These are phyloP conservation scores for Drosophila villosipedis DNA, from an alignment of 2,888 invertebrate species.

Conservation along the genomic window DNA sequence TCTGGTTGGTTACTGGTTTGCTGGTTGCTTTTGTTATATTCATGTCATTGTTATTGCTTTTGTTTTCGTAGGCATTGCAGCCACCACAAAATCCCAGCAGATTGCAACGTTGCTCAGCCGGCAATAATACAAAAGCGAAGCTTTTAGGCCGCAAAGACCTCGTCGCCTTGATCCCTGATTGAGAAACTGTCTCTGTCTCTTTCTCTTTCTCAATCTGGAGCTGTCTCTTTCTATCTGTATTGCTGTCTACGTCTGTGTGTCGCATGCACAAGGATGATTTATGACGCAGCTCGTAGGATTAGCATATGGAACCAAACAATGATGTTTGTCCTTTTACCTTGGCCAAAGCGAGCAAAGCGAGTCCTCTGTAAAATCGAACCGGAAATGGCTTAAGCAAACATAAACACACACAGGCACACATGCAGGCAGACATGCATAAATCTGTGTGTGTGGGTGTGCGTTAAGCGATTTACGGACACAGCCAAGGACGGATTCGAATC, in stretches of 20 bases:
- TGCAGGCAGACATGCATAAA: not conserved
- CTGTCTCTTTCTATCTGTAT: conserved; percentile 1
- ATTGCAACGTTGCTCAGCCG: conserved; percentile 52
- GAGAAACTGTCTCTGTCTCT: conserved; percentile 32
- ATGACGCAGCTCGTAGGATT: conserved; percentile 73
- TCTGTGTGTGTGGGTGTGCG: conserved; percentile 24
- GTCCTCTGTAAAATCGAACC: conserved; percentile 68
- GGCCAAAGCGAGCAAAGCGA: conserved; percentile 15
- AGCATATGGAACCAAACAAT: conserved; percentile 78
- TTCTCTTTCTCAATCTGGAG: not conserved
- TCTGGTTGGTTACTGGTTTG: conserved; percentile 8
- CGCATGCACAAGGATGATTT: conserved; percentile 63
- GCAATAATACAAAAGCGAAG: conserved; percentile 64
- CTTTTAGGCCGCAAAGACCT: conserved; percentile 55
- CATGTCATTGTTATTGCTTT: conserved; percentile 70
- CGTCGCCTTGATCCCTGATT: conserved; percentile 39
- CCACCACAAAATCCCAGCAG: conserved; percentile 60
- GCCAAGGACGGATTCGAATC: conserved; percentile 45
- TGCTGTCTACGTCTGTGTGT: conserved; percentile 6
- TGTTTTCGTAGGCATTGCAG: conserved; percentile 35
- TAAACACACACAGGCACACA: conserved; percentile 16
- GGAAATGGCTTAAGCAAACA: conserved; percentile 78
- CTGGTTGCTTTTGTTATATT: conserved; percentile 62
- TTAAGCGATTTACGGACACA: conserved; percentile 59
- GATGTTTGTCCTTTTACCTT: conserved; percentile 61